Conservation (phyloP, 2,797 vertebrate species). For the Anolis apletophallus region DNA sequence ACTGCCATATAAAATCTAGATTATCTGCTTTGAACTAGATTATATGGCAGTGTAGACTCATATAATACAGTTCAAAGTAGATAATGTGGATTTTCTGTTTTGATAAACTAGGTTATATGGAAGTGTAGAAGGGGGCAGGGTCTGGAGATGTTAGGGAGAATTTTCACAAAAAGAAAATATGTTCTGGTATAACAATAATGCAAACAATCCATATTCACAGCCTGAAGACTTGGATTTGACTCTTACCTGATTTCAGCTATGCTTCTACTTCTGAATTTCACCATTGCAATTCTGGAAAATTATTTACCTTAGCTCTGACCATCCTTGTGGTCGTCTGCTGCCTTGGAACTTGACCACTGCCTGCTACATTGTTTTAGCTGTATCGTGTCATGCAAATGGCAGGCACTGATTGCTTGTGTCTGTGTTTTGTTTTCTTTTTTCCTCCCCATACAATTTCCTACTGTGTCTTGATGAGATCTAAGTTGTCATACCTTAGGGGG, state of each 20-base stretch:
- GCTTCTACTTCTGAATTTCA: not conserved
- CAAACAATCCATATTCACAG: too few relatives aligned
- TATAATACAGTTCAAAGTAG: too few relatives aligned
- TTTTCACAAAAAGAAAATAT: not conserved
- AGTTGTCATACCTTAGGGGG: constrained; percentile 18
- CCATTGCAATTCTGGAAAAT: not conserved
- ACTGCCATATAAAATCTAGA: too few relatives aligned
- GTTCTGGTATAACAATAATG: too few relatives aligned
- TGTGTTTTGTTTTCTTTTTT: not conserved
- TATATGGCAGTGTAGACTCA: too few relatives aligned
- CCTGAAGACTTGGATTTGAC: not conserved
- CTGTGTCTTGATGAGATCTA: constrained; percentile 41
- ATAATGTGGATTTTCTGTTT: too few relatives aligned
- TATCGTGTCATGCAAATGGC: not conserved
- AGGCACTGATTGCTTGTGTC: not conserved
- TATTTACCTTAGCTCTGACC: not conserved
- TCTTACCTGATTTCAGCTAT: not conserved
- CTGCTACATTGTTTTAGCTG: not conserved
- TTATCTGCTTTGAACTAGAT: too few relatives aligned
- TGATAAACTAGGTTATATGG: too few relatives aligned
- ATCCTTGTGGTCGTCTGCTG: not conserved
- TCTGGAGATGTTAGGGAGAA: not conserved
- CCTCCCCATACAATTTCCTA: not conserved
- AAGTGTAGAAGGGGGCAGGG: too few relatives aligned
- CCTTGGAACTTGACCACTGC: not conserved